Evolutionary conservation across 2,888 invertebrate genomes (phyloP), one percentile per base, ranked within the genome.

Genomic region (Lepeophtheirus nordmannii): DNA sequence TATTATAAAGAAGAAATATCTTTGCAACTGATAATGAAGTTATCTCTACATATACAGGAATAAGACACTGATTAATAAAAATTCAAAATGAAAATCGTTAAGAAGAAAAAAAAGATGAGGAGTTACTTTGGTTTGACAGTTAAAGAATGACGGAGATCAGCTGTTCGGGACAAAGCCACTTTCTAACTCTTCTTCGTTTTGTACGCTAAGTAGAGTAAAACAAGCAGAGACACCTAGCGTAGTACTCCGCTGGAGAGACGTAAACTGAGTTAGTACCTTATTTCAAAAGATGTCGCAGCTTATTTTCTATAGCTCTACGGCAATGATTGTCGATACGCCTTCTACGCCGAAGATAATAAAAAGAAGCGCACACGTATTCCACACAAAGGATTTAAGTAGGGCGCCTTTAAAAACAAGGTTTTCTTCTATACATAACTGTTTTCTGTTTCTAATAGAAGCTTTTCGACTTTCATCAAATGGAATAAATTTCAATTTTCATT

Each of bases 71-170:
- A 30, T 30, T 30, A 5, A 30, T 30, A 30, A 30, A 46, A 46
- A 46, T 46, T 46, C 53, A n/a, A 46, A n/a, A 46, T 14, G 17
- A 17, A n/a, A 46, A 46, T 46, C 53, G 14, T 46, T 14, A 17
- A 46, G 53, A 46, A 17, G 17, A 46, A 17, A 46, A 46, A 46
- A 17, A 46, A 46, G 53, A 46, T 2, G n/a, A n/a, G 14, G 5
- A 5, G 8, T 8, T 30, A 30, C 30, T 30, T 30, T 30, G n/a
- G 53, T 46, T 46, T 46, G 53, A 46, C 53, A 46, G 53, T 46
- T 46, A 46, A 17, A 46, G 53, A 46, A 46, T 46, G 53, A 46
- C 53, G 53, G 53, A 46, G 53, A 46, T 46, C 53, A 46, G 53
- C 53, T 46, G 53, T 46, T 46, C 53, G 17, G n/a, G n/a, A 46